phyloP scores from a whole-genome alignment of 2,113 vertebrate genomes.

The Lagopus leucura region DNA sequence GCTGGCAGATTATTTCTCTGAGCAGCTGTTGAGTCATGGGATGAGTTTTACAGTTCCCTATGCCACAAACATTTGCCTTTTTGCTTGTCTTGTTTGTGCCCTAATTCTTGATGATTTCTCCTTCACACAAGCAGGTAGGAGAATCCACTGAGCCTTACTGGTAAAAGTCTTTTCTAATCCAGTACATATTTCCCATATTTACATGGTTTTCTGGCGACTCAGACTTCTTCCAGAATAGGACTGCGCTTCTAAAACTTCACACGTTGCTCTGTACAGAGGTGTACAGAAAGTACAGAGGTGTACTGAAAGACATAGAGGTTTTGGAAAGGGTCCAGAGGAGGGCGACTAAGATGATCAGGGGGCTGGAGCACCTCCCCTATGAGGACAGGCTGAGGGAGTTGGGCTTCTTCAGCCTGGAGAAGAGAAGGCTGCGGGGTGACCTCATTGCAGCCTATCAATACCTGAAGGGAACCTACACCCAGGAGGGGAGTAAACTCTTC shows the following conservation, averaged over 20 bases:
- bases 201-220: background rate
- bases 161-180: background rate
- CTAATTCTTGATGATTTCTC: background rate
- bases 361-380: too few species aligned
- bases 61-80: background rate
- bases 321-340: too few species aligned
- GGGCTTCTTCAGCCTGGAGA: too few species aligned
- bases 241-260: background rate
- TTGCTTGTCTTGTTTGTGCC: background rate
- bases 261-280: background rate
- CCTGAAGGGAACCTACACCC: too few species aligned
- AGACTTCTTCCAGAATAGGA: background rate
- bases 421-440: too few species aligned
- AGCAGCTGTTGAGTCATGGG: background rate
- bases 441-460: too few species aligned
- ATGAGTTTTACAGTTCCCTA: background rate
- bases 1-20: background rate
- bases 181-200: background rate
- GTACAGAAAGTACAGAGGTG: too few species aligned
- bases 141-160: background rate
- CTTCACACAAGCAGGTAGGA: background rate
- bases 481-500: too few species aligned
- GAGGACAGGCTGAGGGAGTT: too few species aligned
- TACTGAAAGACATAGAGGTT: too few species aligned
- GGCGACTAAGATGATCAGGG: too few species aligned